These are phyloP conservation scores for Himantopus leucocephalus DNA, from an alignment of 2,113 vertebrate genomes.

Conservation along the genomic window DNA sequence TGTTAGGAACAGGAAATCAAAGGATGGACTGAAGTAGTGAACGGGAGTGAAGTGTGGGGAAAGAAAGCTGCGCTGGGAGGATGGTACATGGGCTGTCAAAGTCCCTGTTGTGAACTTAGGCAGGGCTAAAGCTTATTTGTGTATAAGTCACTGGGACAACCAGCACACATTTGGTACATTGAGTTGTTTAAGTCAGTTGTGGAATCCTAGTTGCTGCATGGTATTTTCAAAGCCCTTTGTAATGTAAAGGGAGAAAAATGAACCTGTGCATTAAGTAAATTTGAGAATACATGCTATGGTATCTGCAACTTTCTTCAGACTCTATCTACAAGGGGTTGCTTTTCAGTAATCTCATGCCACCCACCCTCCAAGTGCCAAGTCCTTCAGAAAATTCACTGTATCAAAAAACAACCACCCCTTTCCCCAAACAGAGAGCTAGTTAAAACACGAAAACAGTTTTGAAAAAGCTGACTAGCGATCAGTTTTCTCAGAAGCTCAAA, in stretches of 20 bases:
- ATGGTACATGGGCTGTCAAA: neutral
- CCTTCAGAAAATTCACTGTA: neutral
- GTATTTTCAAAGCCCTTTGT: neutral
- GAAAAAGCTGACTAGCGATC: neutral
- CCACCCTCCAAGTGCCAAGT: neutral
- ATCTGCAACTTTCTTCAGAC: neutral
- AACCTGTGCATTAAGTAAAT: neutral
- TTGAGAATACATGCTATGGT: neutral
- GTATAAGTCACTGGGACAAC: neutral
- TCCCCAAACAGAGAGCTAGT: neutral
- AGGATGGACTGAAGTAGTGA: neutral
- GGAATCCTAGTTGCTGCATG: neutral
- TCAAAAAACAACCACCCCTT: fast-evolving
- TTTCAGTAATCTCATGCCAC: neutral
- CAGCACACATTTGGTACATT: neutral
- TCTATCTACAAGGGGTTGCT: neutral
- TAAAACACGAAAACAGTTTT: neutral
- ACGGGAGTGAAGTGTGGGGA: fast-evolving
- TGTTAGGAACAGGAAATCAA: neutral
- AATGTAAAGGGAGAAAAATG: neutral
- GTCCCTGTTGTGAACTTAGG: neutral
- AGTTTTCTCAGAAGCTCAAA: neutral
- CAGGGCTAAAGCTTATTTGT: neutral
- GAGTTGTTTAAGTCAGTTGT: neutral
- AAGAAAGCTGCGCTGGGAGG: neutral